phyloP scores from a whole-genome alignment of 2,888 invertebrate genomes.

The Chaitophorus viminalis region DNA sequence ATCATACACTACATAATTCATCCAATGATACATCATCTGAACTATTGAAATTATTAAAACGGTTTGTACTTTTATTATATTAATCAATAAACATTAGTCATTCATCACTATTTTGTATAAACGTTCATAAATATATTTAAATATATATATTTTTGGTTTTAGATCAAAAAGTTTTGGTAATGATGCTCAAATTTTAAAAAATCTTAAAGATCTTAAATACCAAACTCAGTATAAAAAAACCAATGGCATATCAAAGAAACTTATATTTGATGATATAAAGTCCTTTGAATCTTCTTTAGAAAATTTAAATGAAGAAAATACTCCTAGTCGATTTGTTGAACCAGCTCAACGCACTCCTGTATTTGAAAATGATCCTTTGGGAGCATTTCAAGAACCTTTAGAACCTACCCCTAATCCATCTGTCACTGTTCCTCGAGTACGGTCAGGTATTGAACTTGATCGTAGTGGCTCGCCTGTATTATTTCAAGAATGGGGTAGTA shows the following conservation, averaged over 20 bases:
- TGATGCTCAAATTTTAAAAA: constrained; percentile 81
- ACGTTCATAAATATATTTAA: not conserved
- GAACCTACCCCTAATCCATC: constrained; percentile 45
- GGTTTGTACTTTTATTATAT: constrained; percentile 3
- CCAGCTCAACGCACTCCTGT: constrained; percentile 75
- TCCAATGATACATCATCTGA: constrained; percentile 53
- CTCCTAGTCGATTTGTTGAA: constrained; percentile 35
- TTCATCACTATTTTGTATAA: not conserved
- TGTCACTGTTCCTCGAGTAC: constrained; percentile 62
- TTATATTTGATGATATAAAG: constrained; percentile 47
- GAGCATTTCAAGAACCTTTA: constrained; percentile 72
- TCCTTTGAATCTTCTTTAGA: constrained; percentile 54
- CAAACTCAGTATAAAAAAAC: constrained; percentile 52
- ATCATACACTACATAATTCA: constrained; percentile 43
- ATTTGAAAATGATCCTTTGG: constrained; percentile 90
- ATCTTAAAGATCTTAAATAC: constrained; percentile 68
- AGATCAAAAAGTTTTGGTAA: constrained; percentile 80
- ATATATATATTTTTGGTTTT: too few relatives aligned
- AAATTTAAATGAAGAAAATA: constrained; percentile 58
- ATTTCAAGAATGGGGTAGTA: constrained; percentile 68
- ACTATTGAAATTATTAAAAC: constrained; percentile 57
- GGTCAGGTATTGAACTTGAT: constrained; percentile 65
- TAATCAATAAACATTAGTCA: not conserved
- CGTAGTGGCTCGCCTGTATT: constrained; percentile 72
- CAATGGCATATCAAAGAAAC: constrained; percentile 57